Percentiles rank a stretch among this genome's conserved stretches.
phyloP scores from a whole-genome alignment of 2,113 vertebrate genomes.

The Rhadina sibilatrix region DNA sequence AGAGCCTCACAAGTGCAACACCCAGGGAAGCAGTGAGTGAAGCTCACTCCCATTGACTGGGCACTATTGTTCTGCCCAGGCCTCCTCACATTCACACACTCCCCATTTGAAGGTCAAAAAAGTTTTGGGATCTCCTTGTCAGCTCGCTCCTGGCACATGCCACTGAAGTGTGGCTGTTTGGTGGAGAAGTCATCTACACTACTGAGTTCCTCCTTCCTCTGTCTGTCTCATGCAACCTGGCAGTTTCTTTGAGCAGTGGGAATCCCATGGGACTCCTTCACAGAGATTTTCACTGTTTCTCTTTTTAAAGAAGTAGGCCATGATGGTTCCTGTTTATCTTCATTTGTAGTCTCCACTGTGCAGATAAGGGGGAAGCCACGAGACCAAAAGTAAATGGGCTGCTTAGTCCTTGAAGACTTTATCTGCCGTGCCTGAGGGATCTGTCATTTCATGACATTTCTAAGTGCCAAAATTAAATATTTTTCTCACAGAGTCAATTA shows the following conservation, averaged over 20 bases:
- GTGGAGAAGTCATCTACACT: not conserved
- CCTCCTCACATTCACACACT: not conserved
- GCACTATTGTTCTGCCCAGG: not conserved
- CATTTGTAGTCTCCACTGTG: not conserved
- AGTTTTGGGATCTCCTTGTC: not conserved
- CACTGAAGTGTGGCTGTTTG: accelerated
- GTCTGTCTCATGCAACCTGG: not conserved
- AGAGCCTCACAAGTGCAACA: not conserved
- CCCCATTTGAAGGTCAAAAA: not conserved
- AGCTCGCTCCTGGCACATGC: not conserved
- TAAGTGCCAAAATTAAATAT: not conserved
- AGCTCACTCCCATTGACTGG: not conserved
- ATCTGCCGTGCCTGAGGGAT: not conserved
- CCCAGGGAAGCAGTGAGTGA: not conserved
- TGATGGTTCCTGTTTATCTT: not conserved
- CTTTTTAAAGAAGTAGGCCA: not conserved
- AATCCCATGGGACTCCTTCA: not conserved
- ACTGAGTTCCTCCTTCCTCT: not conserved
- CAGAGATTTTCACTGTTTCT: not conserved
- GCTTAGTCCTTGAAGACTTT: not conserved
- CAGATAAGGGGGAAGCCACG: not conserved
- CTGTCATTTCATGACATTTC: not conserved
- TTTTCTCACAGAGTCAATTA: not conserved
- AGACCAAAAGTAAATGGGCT: not conserved
- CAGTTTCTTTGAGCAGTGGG: not conserved